These are phyloP conservation scores for Cacoxenus indagator DNA, from an alignment of 2,888 invertebrate genomes.

Conservation along the genomic window DNA sequence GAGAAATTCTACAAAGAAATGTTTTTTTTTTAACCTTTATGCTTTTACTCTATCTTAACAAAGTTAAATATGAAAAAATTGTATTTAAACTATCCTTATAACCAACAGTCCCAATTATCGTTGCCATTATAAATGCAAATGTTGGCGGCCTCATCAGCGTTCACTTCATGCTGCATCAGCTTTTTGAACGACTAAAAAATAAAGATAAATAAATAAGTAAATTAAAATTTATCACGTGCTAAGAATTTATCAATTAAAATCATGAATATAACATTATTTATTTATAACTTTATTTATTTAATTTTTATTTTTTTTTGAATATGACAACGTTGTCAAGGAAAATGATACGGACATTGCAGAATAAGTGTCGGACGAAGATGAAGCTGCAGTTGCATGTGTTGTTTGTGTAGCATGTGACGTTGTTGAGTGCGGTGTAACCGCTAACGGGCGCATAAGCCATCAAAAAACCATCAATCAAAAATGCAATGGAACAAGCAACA, in stretches of 20 bases:
- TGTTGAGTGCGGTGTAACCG: background rate
- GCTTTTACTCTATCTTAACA: no score
- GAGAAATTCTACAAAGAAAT: no score
- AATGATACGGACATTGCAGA: background rate
- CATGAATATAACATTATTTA: conserved; percentile 62
- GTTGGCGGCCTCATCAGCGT: conserved; percentile 41
- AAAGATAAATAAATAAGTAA: conserved; percentile 36
- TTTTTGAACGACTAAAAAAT: conserved; percentile 21
- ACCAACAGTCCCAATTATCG: no score
- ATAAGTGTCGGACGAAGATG: background rate
- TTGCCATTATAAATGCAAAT: no score
- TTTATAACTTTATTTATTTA: background rate
- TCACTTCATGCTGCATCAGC: conserved; percentile 33
- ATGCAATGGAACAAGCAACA: conserved; percentile 28
- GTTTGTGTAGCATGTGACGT: background rate
- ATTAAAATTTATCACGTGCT: conserved; percentile 69
- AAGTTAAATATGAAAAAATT: no score
- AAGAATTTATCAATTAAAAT: conserved; percentile 69
- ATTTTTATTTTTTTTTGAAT: background rate
- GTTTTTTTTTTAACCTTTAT: no score
- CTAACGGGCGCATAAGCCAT: conserved; percentile 47
- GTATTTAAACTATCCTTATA: no score
- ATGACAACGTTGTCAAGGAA: background rate
- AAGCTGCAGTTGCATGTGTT: background rate
- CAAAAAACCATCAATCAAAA: conserved; percentile 67